Conservation (phyloP, 2,888 invertebrate genomes). For the Xestobium rufovillosum region DNA sequence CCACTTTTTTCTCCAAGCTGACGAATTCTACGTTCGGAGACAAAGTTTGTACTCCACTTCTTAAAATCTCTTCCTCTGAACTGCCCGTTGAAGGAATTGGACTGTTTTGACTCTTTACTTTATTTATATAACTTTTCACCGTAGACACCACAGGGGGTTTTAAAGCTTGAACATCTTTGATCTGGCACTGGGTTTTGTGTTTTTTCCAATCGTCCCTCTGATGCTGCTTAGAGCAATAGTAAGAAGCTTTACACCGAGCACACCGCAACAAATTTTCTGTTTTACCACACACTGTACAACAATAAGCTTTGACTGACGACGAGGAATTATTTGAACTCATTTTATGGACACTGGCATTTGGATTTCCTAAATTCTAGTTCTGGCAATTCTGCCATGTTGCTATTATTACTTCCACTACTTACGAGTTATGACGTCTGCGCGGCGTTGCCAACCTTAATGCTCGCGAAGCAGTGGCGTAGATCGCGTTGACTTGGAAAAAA, state of each 20-base stretch:
- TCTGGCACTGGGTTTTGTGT: conserved; percentile 63
- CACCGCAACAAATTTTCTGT: conserved; percentile 60
- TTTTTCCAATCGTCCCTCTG: conserved; percentile 72
- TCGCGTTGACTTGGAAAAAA: no score
- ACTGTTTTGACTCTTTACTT: conserved; percentile 8
- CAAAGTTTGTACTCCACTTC: conserved; percentile 50
- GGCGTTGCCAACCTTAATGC: no score
- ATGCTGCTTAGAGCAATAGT: conserved; percentile 74
- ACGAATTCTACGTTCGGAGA: conserved; percentile 31
- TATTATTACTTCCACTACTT: conserved; percentile 24
- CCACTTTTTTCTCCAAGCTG: no score
- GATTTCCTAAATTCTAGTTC: conserved; percentile 22
- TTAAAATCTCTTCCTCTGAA: conserved; percentile 61
- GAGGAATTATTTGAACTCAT: conserved; percentile 30
- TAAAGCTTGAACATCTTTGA: conserved; percentile 11
- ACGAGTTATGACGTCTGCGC: conserved; percentile 16
- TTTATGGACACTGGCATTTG: conserved; percentile 23
- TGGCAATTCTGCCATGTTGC: conserved; percentile 26
- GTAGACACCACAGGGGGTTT: conserved; percentile 4
- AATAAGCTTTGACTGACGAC: conserved; percentile 13
- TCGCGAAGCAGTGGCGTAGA: no score
- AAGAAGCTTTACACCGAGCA: conserved; percentile 62
- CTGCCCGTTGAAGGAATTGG: conserved; percentile 54
- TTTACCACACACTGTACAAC: conserved; percentile 57
- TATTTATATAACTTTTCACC: conserved; percentile 4